A percentile compares a stretch with the other conserved stretches of the same genome.
These are phyloP conservation scores for Steatornis caripensis DNA, from an alignment of 2,113 vertebrate genomes.

Conservation along the genomic window DNA sequence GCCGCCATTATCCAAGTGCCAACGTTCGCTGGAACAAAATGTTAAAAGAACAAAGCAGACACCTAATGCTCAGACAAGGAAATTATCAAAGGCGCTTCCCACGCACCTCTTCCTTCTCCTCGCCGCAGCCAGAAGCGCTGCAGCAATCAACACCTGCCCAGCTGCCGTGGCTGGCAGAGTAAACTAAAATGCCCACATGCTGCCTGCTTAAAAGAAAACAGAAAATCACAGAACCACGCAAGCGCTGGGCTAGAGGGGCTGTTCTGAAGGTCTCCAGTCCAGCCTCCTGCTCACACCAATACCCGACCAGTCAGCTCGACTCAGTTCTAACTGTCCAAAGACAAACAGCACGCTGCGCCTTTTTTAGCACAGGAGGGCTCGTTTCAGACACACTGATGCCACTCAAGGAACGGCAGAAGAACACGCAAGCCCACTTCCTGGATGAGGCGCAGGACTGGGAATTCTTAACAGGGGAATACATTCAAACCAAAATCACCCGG, in stretches of 20 bases:
- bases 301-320: not conserved
- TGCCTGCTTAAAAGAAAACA: not conserved
- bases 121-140: not conserved
- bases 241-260: not conserved
- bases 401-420: not conserved
- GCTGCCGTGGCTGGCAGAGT: not conserved
- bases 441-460: not conserved
- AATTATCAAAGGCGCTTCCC: not conserved
- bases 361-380: not conserved
- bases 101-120: not conserved
- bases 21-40: not conserved
- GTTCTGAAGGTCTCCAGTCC: not conserved
- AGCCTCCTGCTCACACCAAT: not conserved
- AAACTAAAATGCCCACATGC: not conserved
- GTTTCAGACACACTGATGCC: not conserved
- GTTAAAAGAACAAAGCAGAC: not conserved
- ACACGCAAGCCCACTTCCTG: not conserved
- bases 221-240: not conserved
- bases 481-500: not conserved
- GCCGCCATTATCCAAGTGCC: not conserved
- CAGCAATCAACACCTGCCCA: constrained; percentile 11
- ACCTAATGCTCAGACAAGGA: not conserved
- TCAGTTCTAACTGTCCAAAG: too few relatives aligned
- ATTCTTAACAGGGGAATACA: not conserved
- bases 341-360: fast-evolving